Evolutionary conservation across 2,888 invertebrate species (phyloP).

Genomic region (Lamellibrachia satsuma): DNA sequence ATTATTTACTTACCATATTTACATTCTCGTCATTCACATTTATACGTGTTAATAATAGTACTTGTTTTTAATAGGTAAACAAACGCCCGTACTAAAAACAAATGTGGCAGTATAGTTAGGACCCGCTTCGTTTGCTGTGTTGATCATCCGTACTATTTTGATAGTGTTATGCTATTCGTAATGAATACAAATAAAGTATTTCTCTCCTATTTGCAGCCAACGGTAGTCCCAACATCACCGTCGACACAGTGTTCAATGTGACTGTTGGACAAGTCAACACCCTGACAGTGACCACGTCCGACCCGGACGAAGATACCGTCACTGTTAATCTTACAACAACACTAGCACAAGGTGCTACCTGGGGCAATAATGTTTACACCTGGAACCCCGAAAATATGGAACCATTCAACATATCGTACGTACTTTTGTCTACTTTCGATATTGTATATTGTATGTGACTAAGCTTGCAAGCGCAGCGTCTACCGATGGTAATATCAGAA

Average conservation of each 20-base stretch:
- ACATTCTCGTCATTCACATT: no score
- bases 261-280: neutral
- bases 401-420: neutral
- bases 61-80: no score
- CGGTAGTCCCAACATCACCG: neutral
- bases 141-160: no score
- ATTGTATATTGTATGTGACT: fast-evolving
- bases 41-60: no score
- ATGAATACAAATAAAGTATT: no score
- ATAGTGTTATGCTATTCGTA: no score
- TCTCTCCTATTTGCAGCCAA: neutral
- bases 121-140: no score
- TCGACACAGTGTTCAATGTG: neutral
- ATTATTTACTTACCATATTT: no score
- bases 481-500: no score
- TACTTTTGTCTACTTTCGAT: neutral
- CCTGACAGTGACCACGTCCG: neutral
- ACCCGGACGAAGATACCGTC: neutral
- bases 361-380: neutral
- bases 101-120: no score
- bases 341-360: neutral
- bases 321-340: neutral
- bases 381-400: neutral
- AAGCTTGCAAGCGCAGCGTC: no score
- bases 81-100: no score